Evolutionary conservation across 2,888 invertebrate genomes (phyloP).

Genomic region (Drosophila anomelani): DNA sequence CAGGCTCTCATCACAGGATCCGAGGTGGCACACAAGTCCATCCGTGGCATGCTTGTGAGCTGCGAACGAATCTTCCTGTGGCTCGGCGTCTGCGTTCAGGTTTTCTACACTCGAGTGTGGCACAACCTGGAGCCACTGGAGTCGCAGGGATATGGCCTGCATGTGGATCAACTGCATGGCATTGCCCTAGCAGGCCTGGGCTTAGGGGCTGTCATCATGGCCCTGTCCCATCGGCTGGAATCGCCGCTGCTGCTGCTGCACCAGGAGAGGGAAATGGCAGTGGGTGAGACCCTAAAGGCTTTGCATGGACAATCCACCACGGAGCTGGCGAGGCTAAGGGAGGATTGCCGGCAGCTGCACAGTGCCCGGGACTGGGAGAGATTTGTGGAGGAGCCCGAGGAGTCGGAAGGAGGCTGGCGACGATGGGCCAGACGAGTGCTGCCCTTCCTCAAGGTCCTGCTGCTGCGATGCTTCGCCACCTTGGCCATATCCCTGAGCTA

Average conservation of each 20-base stretch:
- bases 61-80: constrained; percentile 81
- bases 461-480: constrained; percentile 73
- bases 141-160: constrained; percentile 60
- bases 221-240: constrained; percentile 71
- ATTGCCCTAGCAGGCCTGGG: constrained; percentile 71
- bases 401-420: constrained; percentile 33
- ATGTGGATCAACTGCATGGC: constrained; percentile 82
- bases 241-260: constrained; percentile 75
- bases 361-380: constrained; percentile 69
- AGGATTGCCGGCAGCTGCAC: constrained; percentile 72
- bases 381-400: constrained; percentile 54
- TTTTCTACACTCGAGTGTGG: constrained; percentile 78
- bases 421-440: constrained; percentile 42
- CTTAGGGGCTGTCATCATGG: constrained; percentile 66
- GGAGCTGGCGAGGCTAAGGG: constrained; percentile 70
- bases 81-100: constrained; percentile 81
- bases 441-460: constrained; percentile 73
- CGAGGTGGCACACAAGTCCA: constrained; percentile 77
- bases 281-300: constrained; percentile 61
- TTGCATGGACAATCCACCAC: constrained; percentile 60
- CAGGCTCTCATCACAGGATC: constrained; percentile 80
- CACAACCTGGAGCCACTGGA: constrained; percentile 64
- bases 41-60: constrained; percentile 79
- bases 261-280: constrained; percentile 73
- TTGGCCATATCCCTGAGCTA: constrained; percentile 79